Percentiles rank a stretch among this genome's conserved stretches.
Evolutionary conservation across 2,113 vertebrate genomes (phyloP).

Genomic region (Syngnathus typhle): DNA sequence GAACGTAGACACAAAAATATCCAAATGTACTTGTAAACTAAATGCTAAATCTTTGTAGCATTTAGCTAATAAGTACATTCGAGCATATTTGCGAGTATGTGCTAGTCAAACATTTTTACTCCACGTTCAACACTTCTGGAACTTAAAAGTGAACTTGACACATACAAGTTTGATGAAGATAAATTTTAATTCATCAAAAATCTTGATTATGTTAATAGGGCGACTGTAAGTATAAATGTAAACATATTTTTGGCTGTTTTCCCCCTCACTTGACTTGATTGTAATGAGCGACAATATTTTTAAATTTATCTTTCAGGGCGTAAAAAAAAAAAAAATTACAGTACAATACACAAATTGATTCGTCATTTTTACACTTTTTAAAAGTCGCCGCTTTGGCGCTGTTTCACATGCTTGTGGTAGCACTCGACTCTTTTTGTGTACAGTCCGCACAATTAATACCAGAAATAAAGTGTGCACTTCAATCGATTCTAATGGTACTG

Average conservation of each 20-base stretch:
- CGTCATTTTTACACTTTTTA: constrained; percentile 1
- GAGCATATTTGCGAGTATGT: too few relatives aligned
- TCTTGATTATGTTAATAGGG: not conserved
- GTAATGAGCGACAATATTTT: constrained; percentile 8
- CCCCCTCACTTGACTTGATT: constrained; percentile 3
- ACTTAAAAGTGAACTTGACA: too few relatives aligned
- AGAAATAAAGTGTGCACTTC: constrained; percentile 22
- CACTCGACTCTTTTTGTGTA: constrained; percentile 23
- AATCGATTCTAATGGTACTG: constrained; percentile 42
- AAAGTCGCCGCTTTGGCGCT: constrained; percentile 4
- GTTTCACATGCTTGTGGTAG: constrained; percentile 11
- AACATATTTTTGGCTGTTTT: constrained; percentile 6
- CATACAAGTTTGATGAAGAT: not conserved
- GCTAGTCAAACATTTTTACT: too few relatives aligned
- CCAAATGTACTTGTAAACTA: too few relatives aligned
- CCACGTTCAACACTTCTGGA: too few relatives aligned
- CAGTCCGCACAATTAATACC: constrained; percentile 17
- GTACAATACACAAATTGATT: constrained; percentile 58
- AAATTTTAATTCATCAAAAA: not conserved
- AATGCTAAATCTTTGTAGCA: too few relatives aligned
- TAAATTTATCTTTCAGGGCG: constrained; percentile 41
- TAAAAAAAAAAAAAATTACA: constrained; percentile 46
- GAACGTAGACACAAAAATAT: too few relatives aligned
- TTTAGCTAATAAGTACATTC: too few relatives aligned
- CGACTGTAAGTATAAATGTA: not conserved